Evolutionary conservation across 2,797 vertebrate genomes (phyloP), one percentile per base, ranked within the genome.

Genomic region (Premnoplex brunnescens): DNA sequence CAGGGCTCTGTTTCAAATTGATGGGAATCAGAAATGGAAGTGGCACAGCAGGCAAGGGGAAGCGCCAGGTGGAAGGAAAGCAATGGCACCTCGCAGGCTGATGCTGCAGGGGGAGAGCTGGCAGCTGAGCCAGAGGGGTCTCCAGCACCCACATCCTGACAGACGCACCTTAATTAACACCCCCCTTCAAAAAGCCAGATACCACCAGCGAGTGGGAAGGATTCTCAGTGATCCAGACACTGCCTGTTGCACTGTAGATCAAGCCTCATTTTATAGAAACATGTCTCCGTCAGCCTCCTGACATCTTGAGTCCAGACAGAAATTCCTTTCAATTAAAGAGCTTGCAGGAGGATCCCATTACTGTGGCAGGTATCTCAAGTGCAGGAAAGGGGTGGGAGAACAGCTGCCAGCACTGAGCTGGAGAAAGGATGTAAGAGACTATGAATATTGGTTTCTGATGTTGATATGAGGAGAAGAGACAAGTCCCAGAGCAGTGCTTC

Each of bases 241-340:
- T 89, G 91, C 76, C 88, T 94, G 64, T 72, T 95, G 90, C 93
- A 69, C 91, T 46, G 44, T 46, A 93, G 94, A 96, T 97, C 96
- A 93, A 96, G 83, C 52, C 64, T 91, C 62, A 76, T 92, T 94
- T 96, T 97, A 95, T 54, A 96, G 92, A 88, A 92, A 76, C 81
- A 74, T 4, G 0, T 96, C 93, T 96, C 88, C 0, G 30, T 96
- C 94, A 96, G 95, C 60, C 86, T 97, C 78, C 92, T 87, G 94
- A 95, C 92, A 94, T 93, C 93, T 92, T 86, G 94, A 80, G 84
- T 74, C 94, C 94, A 95, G 93, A 66, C 46, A 95, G 91, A 95
- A 94, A 96, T 89, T 94, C 93, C 76, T 96, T 97, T 95, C 96
- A 96, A 94, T 97, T 97, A 96, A 94, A 88, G 73, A 68, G 67